phyloP scores from a whole-genome alignment of 2,797 vertebrate genomes.

The Lycodopsis pacificus region DNA sequence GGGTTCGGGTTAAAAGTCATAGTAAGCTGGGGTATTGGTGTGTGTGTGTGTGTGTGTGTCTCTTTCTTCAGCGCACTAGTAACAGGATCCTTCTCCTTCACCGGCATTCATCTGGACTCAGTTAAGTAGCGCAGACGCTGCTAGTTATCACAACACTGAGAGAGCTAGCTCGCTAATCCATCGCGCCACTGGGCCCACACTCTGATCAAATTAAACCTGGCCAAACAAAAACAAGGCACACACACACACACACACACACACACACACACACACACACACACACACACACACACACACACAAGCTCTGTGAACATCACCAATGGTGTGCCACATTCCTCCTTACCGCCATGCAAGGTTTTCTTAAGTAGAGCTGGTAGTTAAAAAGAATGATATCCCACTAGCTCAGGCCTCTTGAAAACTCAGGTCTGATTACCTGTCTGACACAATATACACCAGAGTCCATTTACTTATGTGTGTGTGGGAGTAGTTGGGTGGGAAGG shows the following conservation, averaged over 20 bases:
- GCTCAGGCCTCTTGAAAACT: conserved; percentile 21
- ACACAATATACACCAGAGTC: conserved; percentile 44
- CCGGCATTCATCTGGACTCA: conserved; percentile 80
- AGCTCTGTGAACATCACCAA: conserved; percentile 29
- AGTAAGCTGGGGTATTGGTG: conserved; percentile 50
- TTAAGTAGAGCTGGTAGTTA: conserved; percentile 36
- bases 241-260: background rate
- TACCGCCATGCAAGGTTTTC: conserved; percentile 25
- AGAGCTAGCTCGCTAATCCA: conserved; percentile 71
- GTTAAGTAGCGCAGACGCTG: conserved; percentile 76
- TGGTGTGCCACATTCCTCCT: conserved; percentile 37
- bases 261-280: conserved; percentile 11
- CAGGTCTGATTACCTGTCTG: conserved; percentile 53
- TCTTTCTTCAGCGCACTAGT: conserved; percentile 51
- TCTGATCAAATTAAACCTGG: conserved; percentile 72
- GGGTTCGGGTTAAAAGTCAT: conserved; percentile 71
- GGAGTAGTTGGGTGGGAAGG: conserved; percentile 9
- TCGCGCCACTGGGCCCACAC: conserved; percentile 49
- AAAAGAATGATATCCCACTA: conserved; percentile 33
- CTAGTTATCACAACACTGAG: conserved; percentile 81
- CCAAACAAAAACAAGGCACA: conserved; percentile 43
- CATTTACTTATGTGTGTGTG: conserved; percentile 11
- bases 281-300: background rate
- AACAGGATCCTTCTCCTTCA: conserved; percentile 73
- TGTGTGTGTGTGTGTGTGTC: conserved; percentile 25